phyloP scores from a whole-genome alignment of 2,888 invertebrate species.

The Meteorus colon region DNA sequence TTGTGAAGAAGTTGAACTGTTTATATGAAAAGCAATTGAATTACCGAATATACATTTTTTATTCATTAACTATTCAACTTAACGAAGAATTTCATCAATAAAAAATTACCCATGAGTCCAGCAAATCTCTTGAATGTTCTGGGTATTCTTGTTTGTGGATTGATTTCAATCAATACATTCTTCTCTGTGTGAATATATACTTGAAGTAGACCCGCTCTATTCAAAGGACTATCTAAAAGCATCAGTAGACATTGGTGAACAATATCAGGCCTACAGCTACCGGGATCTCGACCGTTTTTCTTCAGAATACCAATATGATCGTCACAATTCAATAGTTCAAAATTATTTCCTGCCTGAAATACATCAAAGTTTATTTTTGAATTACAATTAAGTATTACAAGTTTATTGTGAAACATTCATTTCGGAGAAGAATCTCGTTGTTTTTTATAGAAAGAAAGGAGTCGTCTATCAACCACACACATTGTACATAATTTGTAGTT shows the following conservation, averaged over 20 bases:
- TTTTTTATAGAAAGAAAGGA: neutral
- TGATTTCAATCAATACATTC: conserved; percentile 95
- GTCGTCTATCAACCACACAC: no score
- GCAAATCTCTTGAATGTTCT: conserved; percentile 97
- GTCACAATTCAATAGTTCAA: conserved; percentile 95
- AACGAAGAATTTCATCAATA: neutral
- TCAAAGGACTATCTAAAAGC: conserved; percentile 97
- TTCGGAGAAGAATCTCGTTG: no score
- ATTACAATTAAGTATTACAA: neutral
- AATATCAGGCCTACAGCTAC: conserved; percentile 95
- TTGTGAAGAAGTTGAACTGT: conserved; percentile 97
- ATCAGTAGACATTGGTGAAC: conserved; percentile 97
- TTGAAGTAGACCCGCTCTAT: conserved; percentile 96
- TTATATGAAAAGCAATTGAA: conserved; percentile 55
- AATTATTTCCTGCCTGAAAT: conserved; percentile 86
- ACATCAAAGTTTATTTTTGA: conserved; percentile 22
- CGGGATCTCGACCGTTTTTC: conserved; percentile 90
- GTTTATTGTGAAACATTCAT: neutral
- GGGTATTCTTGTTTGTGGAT: conserved; percentile 97
- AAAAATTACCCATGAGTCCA: conserved; percentile 89
- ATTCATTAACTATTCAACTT: neutral
- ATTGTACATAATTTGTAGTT: no score
- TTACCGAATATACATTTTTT: neutral
- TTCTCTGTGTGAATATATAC: conserved; percentile 94
- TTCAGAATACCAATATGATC: conserved; percentile 90